Base-by-base conservation (phyloP, 2,888 invertebrate species). In the Eilema griseolum region DNA sequence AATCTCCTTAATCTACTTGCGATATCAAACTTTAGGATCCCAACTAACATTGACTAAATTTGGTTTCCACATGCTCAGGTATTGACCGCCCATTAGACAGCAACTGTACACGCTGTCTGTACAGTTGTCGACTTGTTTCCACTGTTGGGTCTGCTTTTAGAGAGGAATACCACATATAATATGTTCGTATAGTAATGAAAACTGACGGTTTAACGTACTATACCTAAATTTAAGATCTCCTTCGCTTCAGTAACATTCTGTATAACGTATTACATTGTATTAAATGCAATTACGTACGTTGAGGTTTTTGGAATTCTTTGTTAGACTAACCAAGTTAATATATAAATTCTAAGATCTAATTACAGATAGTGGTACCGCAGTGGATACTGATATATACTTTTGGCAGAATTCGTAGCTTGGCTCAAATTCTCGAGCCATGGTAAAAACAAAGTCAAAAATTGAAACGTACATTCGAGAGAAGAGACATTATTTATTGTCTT, bases 311-410 rank as follows among this genome's bases (percentile, higher is more conserved):
- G 5, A 46, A 46, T 46, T 46, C 46, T 46, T 46, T 20, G 20
- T 46, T 46, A 46, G 46, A 46, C 16, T 46, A 20, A 46, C 46
- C 20, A 20, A 20, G 46, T 46, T 46, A 46, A 20, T 20, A 46
- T 20, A 46, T 41, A 16, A 2, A 46, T 20, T 46, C 7, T 20
- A 3, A n/a, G n/a, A 52, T 52, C 52, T 52, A 52, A n/a, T 52
- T n/a, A 52, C n/a, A 20, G 52, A 52, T 52, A 52, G 52, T 52
- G n/a, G 10, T 52, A 2, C n/a, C 52, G 52, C 52, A 52, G 10
- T 52, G 52, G n/a, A n/a, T 46, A 46, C 10, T 52, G 52, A 52
- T n/a, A 52, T 52, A 52, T n/a, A 52, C n/a, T 52, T n/a, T 52
- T 52, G 52, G 52, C 52, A 52, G 52, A n/a, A n/a, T 52, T n/a